Conservation (phyloP, 2,888 invertebrate genomes). For the Sminthurinus aureus region DNA sequence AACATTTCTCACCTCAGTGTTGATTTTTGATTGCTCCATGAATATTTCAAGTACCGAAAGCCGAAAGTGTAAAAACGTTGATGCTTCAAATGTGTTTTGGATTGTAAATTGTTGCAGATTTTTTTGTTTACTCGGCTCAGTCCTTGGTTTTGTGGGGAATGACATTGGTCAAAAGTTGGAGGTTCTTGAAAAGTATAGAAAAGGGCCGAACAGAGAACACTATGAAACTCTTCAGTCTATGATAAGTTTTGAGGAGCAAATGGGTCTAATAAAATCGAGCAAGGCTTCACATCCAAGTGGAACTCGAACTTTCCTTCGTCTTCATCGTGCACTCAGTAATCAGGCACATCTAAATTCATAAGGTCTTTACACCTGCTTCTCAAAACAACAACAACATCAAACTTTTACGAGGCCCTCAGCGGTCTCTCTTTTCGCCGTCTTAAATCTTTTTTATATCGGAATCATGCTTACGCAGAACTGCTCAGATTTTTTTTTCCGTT, state of each 20-base stretch:
- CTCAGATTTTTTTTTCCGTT: no score
- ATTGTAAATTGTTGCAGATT: constrained; percentile 71
- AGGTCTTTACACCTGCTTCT: background rate
- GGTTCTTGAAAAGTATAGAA: constrained; percentile 72
- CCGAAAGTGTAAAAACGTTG: no score
- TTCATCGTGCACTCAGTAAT: constrained; percentile 86
- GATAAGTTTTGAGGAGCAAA: constrained; percentile 82
- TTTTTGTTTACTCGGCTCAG: constrained; percentile 84
- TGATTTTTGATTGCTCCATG: no score
- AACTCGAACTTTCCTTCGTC: constrained; percentile 82
- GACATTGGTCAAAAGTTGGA: constrained; percentile 89
- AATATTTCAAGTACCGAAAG: no score
- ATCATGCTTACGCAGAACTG: background rate
- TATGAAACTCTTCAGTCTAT: constrained; percentile 81
- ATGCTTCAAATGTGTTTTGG: no score
- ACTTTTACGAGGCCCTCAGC: no score
- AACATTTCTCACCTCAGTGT: no score
- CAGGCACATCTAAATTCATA: no score
- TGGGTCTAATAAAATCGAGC: constrained; percentile 72
- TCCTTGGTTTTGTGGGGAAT: constrained; percentile 90
- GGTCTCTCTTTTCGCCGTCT: background rate
- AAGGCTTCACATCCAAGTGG: constrained; percentile 76
- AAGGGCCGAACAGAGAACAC: constrained; percentile 68
- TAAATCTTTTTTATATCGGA: background rate
- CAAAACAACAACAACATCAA: background rate